Base-by-base conservation (phyloP, 2,113 vertebrate species). In the Erpornis zantholeuca region DNA sequence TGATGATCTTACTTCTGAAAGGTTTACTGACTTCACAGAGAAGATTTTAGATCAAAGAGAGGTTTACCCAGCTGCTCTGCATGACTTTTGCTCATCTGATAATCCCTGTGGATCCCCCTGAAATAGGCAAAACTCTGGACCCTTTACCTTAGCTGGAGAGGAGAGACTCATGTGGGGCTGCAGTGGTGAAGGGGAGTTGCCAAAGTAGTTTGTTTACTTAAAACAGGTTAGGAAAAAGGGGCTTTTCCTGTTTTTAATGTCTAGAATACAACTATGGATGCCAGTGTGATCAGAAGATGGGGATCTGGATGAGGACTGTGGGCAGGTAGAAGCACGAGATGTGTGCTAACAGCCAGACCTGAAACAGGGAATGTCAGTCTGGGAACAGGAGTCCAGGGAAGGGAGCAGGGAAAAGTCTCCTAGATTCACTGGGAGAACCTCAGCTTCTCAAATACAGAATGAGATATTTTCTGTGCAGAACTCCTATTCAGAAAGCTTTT, bases 251-350 rank as follows among this genome's bases (percentile, higher is more conserved):
- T 22, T 82, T 83, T 52, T 42, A 47, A 35, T 47, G 21, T 72
- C 57, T 47, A 25, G 36, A 65, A 72, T 31, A 40, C 4, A 15
- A 5, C 33, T 47, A 29, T 20, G n/a, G 36, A 28, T 17, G 12
- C 6, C 45, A 40, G 10, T 9, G 54, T 53, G 21, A 12, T 21
- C 59, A 70, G 47, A 78, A 78, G 22, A 7, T 17, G 24, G 35
- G 16, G n/a, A 52, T 52, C 28, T 75, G 36, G 20, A 16, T 49
- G 45, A 60, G 20, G 23, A 40, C 10, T 72, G 27, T 42, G 40
- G 52, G 28, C 33, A 82, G 21, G 18, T 15, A 29, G 53, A 69
- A 81, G 18, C 7, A 7, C 0, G 0, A 63, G 42, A 4, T 0
- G 6, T 31, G 27, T 59, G 52, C 23, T n/a, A 54, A 38, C 64